A percentile compares a stretch with the other conserved stretches of the same genome.
These are phyloP conservation scores for Neodontobutis hainanensis DNA, from an alignment of 2,113 vertebrate species.

Conservation along the genomic window DNA sequence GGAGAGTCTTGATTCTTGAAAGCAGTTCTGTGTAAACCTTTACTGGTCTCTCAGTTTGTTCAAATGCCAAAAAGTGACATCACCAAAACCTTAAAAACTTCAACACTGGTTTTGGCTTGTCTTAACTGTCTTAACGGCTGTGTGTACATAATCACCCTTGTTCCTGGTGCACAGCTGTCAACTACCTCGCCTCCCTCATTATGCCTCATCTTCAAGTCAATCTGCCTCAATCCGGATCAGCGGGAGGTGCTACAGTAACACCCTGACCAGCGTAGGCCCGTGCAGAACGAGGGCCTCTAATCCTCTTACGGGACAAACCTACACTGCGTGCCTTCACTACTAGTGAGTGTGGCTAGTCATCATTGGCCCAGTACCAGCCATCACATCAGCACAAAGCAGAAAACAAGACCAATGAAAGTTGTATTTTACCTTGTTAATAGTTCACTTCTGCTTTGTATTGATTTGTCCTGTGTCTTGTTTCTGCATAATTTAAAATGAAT, in stretches of 20 bases:
- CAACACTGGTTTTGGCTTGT: background rate
- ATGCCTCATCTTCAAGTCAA: constrained; percentile 52
- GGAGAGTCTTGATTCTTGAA: too few relatives aligned
- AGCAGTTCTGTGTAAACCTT: too few relatives aligned
- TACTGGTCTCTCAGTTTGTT: too few relatives aligned
- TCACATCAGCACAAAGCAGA: constrained; percentile 6
- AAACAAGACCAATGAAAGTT: background rate
- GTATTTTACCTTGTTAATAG: constrained; percentile 3
- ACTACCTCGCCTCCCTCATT: constrained; percentile 37
- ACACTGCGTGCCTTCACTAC: constrained; percentile 24
- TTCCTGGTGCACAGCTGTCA: constrained; percentile 35
- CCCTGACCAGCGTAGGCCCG: constrained; percentile 47
- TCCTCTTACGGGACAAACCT: constrained; percentile 69
- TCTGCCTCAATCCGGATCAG: constrained; percentile 67
- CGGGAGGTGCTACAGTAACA: constrained; percentile 68
- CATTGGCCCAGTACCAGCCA: constrained; percentile 8
- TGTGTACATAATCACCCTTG: constrained; percentile 16
- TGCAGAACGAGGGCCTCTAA: constrained; percentile 48
- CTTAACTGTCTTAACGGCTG: background rate
- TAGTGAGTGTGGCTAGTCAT: constrained; percentile 27
- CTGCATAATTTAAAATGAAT: constrained; percentile 17
- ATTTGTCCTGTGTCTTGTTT: constrained; percentile 26
- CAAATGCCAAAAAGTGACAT: too few relatives aligned
- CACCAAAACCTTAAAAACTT: too few relatives aligned
- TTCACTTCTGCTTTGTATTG: constrained; percentile 4